Conservation (phyloP, 2,113 vertebrate species). For the Rhea pennata region DNA sequence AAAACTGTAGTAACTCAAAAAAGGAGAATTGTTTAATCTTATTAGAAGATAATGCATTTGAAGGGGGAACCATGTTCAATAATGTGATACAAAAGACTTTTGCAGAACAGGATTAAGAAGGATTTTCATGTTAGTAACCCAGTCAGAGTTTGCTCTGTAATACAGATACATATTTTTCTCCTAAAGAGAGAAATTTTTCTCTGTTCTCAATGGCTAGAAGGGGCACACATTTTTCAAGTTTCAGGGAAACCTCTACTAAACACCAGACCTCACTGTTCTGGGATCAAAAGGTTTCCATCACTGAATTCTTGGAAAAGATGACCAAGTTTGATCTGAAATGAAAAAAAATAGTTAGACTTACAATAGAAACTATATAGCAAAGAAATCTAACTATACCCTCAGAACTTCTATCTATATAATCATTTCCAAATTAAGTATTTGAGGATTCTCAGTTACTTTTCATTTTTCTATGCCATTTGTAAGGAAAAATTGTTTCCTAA, state of each 20-base stretch:
- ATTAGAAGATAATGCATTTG: background rate
- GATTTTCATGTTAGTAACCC: background rate
- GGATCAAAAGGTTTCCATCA: background rate
- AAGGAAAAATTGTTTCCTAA: background rate
- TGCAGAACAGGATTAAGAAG: background rate
- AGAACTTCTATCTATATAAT: background rate
- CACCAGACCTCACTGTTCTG: background rate
- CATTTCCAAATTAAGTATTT: background rate
- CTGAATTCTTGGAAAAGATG: background rate
- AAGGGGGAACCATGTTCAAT: background rate
- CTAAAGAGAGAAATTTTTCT: background rate
- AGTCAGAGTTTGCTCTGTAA: background rate
- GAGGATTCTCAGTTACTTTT: background rate
- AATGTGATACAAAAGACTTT: background rate
- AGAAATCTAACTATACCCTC: background rate
- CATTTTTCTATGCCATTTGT: background rate
- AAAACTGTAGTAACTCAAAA: background rate
- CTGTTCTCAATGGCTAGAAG: background rate
- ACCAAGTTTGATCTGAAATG: background rate
- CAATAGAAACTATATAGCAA: background rate
- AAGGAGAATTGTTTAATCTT: background rate
- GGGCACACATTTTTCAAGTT: background rate
- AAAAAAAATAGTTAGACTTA: rapidly evolving
- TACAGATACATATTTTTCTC: background rate
- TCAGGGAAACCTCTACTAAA: background rate